Evolutionary conservation across 2,113 vertebrate genomes (phyloP).

Genomic region (Anser cygnoides): DNA sequence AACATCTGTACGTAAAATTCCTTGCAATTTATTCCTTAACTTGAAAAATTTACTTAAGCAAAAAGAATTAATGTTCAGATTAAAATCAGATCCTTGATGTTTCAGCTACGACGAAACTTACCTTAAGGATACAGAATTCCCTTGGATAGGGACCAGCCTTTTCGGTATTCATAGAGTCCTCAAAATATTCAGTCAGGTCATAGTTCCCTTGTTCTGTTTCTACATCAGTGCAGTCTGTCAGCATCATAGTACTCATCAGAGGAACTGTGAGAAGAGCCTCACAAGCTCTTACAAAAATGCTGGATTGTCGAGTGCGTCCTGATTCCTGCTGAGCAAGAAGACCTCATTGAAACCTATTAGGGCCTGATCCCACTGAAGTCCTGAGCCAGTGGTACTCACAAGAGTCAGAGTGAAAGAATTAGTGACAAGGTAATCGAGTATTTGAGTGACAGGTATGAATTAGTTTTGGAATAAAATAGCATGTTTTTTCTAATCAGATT

Average conservation of each 20-base stretch:
- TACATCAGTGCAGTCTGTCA: not conserved
- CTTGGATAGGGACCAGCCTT: not conserved
- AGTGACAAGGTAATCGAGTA: not conserved
- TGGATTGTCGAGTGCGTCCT: not conserved
- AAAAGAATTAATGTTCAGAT: not conserved
- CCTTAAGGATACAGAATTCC: not conserved
- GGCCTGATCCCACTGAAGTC: not conserved
- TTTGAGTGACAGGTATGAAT: not conserved
- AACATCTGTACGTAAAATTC: not conserved
- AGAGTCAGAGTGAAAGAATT: not conserved
- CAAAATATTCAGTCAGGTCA: fast-evolving
- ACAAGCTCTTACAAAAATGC: not conserved
- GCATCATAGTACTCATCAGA: not conserved
- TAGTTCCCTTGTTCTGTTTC: not conserved
- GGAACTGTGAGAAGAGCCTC: not conserved
- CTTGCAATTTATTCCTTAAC: not conserved
- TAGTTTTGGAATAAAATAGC: not conserved
- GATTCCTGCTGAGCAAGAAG: not conserved
- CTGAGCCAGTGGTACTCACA: not conserved
- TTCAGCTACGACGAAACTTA: not conserved
- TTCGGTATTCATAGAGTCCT: not conserved
- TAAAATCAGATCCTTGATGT: not conserved
- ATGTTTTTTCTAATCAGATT: not conserved
- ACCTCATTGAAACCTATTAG: fast-evolving
- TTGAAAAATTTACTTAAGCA: not conserved